These are phyloP conservation scores for Eilema griseolum DNA, from an alignment of 2,888 invertebrate species.

Conservation along the genomic window DNA sequence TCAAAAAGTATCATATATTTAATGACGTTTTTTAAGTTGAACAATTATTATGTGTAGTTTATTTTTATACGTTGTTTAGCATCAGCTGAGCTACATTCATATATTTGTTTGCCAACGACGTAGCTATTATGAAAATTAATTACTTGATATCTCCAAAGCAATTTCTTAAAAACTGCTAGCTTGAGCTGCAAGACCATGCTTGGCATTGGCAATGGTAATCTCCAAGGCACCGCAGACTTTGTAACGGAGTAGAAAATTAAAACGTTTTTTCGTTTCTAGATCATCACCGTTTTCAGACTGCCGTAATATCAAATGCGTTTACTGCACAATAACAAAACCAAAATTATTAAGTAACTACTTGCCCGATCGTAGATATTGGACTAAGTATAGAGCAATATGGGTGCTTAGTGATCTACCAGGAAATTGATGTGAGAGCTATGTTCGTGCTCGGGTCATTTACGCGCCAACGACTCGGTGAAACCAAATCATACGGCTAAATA, in stretches of 20 bases:
- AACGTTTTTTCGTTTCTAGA: slow-evolving; percentile 29
- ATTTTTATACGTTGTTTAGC: background rate
- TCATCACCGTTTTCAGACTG: slow-evolving; percentile 36
- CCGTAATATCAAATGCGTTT: slow-evolving; percentile 31
- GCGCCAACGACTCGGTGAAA: slow-evolving; percentile 51
- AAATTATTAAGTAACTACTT: slow-evolving; percentile 59
- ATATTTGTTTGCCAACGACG: background rate
- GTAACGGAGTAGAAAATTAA: background rate
- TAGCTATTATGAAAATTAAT: background rate
- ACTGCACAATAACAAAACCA: slow-evolving; percentile 41
- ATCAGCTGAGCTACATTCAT: background rate
- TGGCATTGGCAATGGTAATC: too few species aligned
- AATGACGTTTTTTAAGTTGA: too few species aligned
- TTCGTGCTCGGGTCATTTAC: slow-evolving; percentile 61
- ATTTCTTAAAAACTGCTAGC: background rate
- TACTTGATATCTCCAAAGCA: background rate
- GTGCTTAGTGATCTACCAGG: slow-evolving; percentile 58
- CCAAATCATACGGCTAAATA: slow-evolving; percentile 54
- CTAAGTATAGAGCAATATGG: slow-evolving; percentile 43
- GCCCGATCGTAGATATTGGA: slow-evolving; percentile 58
- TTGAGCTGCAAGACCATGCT: too few species aligned
- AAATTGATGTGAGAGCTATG: slow-evolving; percentile 62
- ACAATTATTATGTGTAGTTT: too few species aligned
- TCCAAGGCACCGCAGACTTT: background rate
- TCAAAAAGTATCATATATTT: too few species aligned